Percentiles rank a stretch among this genome's conserved stretches.
These are phyloP conservation scores for Hydrolagus affinis DNA, from an alignment of 2,113 vertebrate genomes.

Conservation along the genomic window DNA sequence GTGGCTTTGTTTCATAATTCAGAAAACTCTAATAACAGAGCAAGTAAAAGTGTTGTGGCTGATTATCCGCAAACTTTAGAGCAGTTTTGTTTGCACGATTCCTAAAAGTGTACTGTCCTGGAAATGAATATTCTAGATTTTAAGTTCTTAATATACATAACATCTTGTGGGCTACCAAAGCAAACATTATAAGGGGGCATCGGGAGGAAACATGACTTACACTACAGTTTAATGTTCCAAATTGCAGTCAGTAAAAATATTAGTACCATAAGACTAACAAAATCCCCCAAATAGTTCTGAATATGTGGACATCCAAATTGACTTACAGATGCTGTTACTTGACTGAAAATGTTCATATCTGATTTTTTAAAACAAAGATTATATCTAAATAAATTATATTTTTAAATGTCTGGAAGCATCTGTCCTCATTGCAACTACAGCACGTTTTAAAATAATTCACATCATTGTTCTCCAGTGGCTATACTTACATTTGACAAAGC, in stretches of 20 bases:
- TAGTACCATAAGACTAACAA: neutral
- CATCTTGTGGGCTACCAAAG: neutral
- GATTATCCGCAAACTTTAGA: neutral
- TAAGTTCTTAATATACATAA: neutral
- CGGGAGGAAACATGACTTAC: neutral
- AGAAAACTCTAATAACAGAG: no score
- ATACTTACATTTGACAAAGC: no score
- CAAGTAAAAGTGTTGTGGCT: neutral
- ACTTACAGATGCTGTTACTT: neutral
- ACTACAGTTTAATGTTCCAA: neutral
- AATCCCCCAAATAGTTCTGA: neutral
- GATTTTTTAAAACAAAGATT: no score
- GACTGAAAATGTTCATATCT: no score
- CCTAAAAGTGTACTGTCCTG: neutral
- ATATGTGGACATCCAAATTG: neutral
- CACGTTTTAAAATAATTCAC: no score
- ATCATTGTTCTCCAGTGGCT: no score
- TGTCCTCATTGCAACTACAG: no score
- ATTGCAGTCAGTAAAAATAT: neutral
- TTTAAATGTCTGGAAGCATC: no score
- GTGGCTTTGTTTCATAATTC: neutral
- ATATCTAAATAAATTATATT: no score
- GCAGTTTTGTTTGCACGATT: neutral
- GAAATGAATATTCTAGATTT: neutral
- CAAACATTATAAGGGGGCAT: neutral